Evolutionary conservation across 2,888 invertebrate species (phyloP).

Genomic region (Hypomecis atomaria): DNA sequence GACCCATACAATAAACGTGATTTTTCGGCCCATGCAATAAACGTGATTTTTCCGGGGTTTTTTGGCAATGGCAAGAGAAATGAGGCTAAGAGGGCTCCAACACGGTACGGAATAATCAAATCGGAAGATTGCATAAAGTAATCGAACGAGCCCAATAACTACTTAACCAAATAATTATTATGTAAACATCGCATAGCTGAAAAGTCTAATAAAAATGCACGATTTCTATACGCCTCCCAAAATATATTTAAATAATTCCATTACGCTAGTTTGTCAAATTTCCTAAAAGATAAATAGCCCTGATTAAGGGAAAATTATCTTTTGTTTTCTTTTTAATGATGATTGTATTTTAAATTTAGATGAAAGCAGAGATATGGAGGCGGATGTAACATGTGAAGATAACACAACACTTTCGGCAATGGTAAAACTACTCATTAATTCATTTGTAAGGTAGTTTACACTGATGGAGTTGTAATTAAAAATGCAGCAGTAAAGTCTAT

Average conservation of each 20-base stretch:
- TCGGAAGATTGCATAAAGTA: too few species aligned
- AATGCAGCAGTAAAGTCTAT: too few species aligned
- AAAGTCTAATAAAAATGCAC: neutral
- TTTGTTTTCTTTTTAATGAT: conserved; percentile 26
- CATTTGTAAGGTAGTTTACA: neutral
- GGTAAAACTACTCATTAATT: neutral
- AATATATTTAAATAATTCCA: neutral
- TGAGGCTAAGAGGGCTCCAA: too few species aligned
- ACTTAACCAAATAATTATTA: too few species aligned
- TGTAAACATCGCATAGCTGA: too few species aligned
- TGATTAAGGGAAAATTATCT: conserved; percentile 26
- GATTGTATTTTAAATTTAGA: conserved; percentile 22
- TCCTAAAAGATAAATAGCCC: conserved; percentile 5
- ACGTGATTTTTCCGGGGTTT: too few species aligned
- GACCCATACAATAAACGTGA: too few species aligned
- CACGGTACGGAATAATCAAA: too few species aligned
- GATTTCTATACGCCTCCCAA: conserved; percentile 2
- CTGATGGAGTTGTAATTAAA: neutral
- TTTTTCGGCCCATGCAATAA: too few species aligned
- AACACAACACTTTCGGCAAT: conserved; percentile 13
- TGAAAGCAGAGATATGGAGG: conserved; percentile 25
- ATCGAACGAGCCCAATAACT: too few species aligned
- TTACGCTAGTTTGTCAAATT: conserved; percentile 1
- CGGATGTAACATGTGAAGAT: conserved; percentile 19
- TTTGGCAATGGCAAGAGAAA: too few species aligned